Conservation (phyloP, 1,140 invertebrate species). For the Drosophila ogumai region DNA sequence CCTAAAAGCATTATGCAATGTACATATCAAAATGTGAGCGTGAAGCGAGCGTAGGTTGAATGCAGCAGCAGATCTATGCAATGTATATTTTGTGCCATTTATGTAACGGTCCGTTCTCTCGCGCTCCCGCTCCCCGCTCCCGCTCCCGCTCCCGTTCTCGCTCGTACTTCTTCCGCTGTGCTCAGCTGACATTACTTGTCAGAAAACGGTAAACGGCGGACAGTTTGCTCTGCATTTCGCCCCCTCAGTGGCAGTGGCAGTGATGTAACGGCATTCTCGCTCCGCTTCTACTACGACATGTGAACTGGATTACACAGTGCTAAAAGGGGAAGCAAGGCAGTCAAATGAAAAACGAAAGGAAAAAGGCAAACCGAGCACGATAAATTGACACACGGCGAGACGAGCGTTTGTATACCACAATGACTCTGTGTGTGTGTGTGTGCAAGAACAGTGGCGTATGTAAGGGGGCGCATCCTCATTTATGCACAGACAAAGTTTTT, state of each 20-base stretch:
- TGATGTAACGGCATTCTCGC: slow-evolving; percentile 32
- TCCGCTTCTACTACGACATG: slow-evolving; percentile 17
- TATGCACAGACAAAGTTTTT: background rate
- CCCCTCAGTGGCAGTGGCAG: slow-evolving; percentile 9
- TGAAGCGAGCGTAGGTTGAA: slow-evolving; percentile 4
- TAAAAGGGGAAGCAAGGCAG: slow-evolving; percentile 16
- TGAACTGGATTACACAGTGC: slow-evolving; percentile 25
- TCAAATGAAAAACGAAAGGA: slow-evolving; percentile 15
- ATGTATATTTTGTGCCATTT: slow-evolving; percentile 4
- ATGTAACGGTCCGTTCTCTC: slow-evolving; percentile 13
- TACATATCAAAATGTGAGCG: slow-evolving; percentile 16
- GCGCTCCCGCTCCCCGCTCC: background rate
- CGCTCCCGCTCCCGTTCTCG: background rate
- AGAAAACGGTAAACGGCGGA: slow-evolving; percentile 10
- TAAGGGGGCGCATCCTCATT: background rate
- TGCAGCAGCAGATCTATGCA: slow-evolving; percentile 11
- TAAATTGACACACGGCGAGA: slow-evolving; percentile 9
- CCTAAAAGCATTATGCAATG: slow-evolving; percentile 55
- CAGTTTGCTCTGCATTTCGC: slow-evolving; percentile 8
- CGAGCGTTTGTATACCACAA: background rate
- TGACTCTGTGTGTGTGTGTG: background rate
- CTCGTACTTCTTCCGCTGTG: slow-evolving; percentile 7
- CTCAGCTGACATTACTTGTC: slow-evolving; percentile 14
- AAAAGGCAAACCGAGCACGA: slow-evolving; percentile 9
- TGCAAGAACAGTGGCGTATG: slow-evolving; percentile 1